A percentile compares a stretch with the other conserved stretches of the same genome.
Evolutionary conservation across 2,888 invertebrate species (phyloP).

Genomic region (Oscheius onirici): DNA sequence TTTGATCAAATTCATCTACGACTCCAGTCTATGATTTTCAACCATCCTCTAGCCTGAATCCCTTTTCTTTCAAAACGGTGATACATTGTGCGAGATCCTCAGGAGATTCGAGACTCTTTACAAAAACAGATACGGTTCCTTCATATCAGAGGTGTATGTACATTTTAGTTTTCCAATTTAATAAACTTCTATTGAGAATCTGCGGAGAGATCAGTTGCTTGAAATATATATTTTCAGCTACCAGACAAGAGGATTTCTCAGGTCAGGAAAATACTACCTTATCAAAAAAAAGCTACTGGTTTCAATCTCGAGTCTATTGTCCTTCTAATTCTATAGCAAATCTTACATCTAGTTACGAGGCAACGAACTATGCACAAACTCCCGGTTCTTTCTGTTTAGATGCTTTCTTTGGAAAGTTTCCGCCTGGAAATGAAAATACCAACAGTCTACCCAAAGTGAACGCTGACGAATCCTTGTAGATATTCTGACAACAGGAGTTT

Average conservation of each 20-base stretch:
- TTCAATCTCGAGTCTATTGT: neutral
- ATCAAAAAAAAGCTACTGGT: neutral
- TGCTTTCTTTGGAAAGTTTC: too few relatives aligned
- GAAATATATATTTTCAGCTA: neutral
- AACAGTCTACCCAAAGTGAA: too few relatives aligned
- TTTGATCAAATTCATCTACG: constrained; percentile 61
- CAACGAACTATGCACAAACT: neutral
- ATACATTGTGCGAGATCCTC: neutral
- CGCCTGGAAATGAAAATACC: too few relatives aligned
- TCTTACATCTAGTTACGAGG: neutral
- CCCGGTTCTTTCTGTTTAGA: too few relatives aligned
- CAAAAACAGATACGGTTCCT: constrained; percentile 5
- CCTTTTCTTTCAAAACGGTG: constrained; percentile 7
- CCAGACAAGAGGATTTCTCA: neutral
- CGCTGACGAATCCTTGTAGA: too few relatives aligned
- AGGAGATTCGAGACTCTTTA: constrained; percentile 4
- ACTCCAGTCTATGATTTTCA: constrained; percentile 55
- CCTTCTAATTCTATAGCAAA: neutral
- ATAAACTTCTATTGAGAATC: constrained; percentile 3
- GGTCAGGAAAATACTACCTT: neutral
- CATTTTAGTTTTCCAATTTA: neutral
- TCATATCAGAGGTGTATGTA: constrained; percentile 24
- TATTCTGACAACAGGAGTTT: too few relatives aligned
- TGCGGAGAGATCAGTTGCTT: neutral
- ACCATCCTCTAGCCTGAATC: neutral